Conservation (phyloP, 1,140 invertebrate species). For the Latrodectus geometricus region DNA sequence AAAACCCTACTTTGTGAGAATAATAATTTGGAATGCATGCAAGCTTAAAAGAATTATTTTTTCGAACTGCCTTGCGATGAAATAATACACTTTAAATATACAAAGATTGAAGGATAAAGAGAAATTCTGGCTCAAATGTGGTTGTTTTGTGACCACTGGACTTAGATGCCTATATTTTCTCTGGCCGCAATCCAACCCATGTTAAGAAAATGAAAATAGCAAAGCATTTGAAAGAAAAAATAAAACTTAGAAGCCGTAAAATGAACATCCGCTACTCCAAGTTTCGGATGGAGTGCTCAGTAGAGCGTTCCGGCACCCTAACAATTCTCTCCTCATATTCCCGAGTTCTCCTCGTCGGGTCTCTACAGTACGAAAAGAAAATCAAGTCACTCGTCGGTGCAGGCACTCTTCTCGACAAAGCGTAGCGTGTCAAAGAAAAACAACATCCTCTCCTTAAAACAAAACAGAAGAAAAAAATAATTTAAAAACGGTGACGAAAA, state of each 20-base stretch:
- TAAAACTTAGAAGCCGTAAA: conserved; percentile 54
- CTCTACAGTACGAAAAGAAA: conserved; percentile 31
- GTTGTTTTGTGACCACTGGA: neutral
- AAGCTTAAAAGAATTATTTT: no score
- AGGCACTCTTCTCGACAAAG: conserved; percentile 45
- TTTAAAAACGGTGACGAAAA: conserved; percentile 32
- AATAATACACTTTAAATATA: no score
- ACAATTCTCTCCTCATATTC: conserved; percentile 54
- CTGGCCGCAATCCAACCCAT: conserved; percentile 47
- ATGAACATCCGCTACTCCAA: conserved; percentile 57
- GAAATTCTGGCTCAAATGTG: no score
- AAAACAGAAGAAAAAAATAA: conserved; percentile 25
- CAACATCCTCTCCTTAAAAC: conserved; percentile 28
- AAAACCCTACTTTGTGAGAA: no score
- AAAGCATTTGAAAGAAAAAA: neutral
- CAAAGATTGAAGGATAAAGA: no score
- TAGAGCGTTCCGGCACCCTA: conserved; percentile 49
- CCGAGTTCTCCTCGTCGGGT: neutral
- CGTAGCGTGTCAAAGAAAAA: conserved; percentile 58
- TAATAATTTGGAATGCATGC: no score
- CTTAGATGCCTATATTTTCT: conserved; percentile 21
- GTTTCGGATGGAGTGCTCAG: conserved; percentile 47
- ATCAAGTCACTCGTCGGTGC: conserved; percentile 53
- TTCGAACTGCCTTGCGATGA: no score
- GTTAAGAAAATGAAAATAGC: conserved; percentile 2